Base-by-base conservation (phyloP, 2,888 invertebrate species). In the Salticus scenicus region DNA sequence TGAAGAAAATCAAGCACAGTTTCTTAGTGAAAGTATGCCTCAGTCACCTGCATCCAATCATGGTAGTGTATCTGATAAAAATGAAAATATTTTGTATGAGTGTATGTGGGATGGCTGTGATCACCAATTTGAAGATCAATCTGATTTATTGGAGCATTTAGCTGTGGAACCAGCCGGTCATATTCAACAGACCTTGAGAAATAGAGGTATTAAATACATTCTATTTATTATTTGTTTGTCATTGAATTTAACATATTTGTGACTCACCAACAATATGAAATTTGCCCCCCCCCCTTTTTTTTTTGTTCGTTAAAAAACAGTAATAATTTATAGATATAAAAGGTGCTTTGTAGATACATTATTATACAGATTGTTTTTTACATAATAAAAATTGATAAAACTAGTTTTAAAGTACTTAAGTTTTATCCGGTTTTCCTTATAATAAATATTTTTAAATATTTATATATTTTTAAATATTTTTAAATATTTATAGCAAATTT, bases 61-160 rank as follows among this genome's bases (percentile, higher is more conserved):
- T 30, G 85, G 90, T n/a, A 89, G 89, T 28, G 51, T 79, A 33
- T 80, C 80, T 42, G 87, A 83, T 12, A 75, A 76, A 7, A 71
- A 66, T n/a, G 88, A 87, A 30, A 82, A 87, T 27, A 72, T 78
- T 27, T 94, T 96, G 0, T 97, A 93, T 90, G 97, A 97, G 90
- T 97, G 97, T 89, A 93, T 94, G 37, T 98, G 98, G 98, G 96
- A 96, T 90, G 95, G 94, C 74, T 98, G 98, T 91, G 97, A 98
- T 91, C 96, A 93, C 91, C 97, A 98, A 92, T 98, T 97, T 90
- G 98, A 98, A 90, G 97, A 97, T 89, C 93, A 95, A 76, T 91
- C 94, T 0, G 98, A 98, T 91, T 95, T 97, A 88, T 94, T 95
- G 90, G 98, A 98, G 88, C 98, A 98, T 91, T 95, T 97, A 90